Conservation (phyloP, 2,888 invertebrate genomes). For the Teleogryllus oceanicus region DNA sequence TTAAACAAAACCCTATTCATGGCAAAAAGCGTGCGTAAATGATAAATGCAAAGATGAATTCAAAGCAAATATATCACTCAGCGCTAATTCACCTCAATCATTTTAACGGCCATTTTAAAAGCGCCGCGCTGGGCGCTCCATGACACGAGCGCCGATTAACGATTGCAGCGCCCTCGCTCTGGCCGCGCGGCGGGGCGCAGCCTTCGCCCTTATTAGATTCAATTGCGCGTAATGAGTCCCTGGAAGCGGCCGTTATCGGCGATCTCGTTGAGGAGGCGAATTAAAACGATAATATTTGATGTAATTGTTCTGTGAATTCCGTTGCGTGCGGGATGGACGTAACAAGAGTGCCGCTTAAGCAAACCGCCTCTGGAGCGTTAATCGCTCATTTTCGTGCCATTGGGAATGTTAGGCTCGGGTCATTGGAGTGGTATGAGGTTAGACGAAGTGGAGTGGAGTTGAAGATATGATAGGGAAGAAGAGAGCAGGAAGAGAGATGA, state of each 20-base stretch:
- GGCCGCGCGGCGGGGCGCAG: not conserved
- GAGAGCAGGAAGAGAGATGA: not conserved
- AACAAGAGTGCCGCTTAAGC: not conserved
- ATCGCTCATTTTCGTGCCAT: not conserved
- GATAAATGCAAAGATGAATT: no score
- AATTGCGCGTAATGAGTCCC: not conserved
- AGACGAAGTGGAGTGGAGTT: not conserved
- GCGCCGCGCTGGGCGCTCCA: no score
- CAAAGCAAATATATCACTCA: no score
- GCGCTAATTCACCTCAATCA: no score
- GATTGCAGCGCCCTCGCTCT: no score
- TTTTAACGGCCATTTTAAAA: no score
- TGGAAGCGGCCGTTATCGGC: not conserved
- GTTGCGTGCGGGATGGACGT: conserved; percentile 8
- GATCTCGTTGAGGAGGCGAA: not conserved
- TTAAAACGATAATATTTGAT: conserved; percentile 18
- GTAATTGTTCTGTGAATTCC: conserved; percentile 9
- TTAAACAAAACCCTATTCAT: no score
- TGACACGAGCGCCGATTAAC: no score
- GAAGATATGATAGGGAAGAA: not conserved
- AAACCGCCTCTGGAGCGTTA: not conserved
- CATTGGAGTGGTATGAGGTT: not conserved
- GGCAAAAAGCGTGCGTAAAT: no score
- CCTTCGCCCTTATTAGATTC: not conserved
- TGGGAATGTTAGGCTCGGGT: not conserved